These are phyloP conservation scores for Chondrosia reniformis DNA, from an alignment of 37 sponge, comb jelly and placozoan species.

Conservation along the genomic window DNA sequence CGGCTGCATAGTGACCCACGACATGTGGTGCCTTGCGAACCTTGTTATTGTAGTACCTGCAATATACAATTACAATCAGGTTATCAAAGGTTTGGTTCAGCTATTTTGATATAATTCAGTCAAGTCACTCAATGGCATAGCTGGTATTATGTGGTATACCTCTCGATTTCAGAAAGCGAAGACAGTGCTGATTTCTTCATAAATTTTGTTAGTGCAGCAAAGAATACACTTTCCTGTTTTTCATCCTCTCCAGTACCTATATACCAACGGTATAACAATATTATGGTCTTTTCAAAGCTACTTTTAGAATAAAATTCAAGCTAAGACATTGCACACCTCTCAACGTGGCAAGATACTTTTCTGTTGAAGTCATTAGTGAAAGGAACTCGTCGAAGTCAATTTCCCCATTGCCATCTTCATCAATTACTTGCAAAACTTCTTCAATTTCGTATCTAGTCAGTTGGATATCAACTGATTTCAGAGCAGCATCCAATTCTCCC, in stretches of 20 bases:
- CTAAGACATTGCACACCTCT: conserved; percentile 11
- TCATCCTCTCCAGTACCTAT: conserved; percentile 10
- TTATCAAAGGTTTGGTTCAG: no score
- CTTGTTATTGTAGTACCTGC: conserved; percentile 54
- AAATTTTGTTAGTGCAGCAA: conserved; percentile 49
- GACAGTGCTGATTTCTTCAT: conserved; percentile 61
- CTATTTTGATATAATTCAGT: no score
- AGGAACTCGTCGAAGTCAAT: conserved; percentile 69
- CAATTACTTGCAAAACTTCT: conserved; percentile 49
- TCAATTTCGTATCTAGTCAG: conserved; percentile 38
- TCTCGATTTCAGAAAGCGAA: conserved; percentile 59
- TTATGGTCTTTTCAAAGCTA: no score
- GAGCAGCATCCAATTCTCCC: conserved; percentile 42
- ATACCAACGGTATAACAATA: no score
- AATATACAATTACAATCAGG: not conserved
- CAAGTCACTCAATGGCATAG: no score
- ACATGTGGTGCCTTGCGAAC: conserved; percentile 76
- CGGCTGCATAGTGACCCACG: conserved; percentile 78
- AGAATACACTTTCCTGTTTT: conserved; percentile 30
- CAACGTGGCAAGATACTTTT: conserved; percentile 30
- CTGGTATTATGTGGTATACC: no score
- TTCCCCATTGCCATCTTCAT: conserved; percentile 70
- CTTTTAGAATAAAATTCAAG: no score
- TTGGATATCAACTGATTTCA: conserved; percentile 56
- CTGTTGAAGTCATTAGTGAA: conserved; percentile 58